Evolutionary conservation across 2,888 invertebrate genomes (phyloP).

Genomic region (Hydriomena furcata): DNA sequence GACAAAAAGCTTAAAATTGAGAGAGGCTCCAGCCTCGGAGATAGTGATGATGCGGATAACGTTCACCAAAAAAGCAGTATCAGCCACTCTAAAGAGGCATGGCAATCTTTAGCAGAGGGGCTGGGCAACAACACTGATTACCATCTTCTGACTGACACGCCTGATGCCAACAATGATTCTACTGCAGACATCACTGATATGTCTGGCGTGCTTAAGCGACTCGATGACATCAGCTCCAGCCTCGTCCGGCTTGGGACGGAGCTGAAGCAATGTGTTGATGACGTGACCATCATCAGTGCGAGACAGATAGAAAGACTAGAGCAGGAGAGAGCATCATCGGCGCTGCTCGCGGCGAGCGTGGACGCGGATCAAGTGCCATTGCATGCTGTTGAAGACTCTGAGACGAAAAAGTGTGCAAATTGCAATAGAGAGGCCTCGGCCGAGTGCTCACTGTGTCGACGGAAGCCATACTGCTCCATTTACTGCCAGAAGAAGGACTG

Average conservation of each 20-base stretch:
- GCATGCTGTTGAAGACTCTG: slow-evolving; percentile 83
- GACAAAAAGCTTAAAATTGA: slow-evolving; percentile 71
- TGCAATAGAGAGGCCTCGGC: slow-evolving; percentile 94
- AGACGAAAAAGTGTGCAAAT: slow-evolving; percentile 94
- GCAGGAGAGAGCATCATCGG: slow-evolving; percentile 86
- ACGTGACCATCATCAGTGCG: slow-evolving; percentile 86
- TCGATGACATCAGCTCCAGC: slow-evolving; percentile 88
- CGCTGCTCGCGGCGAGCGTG: slow-evolving; percentile 87
- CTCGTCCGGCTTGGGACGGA: slow-evolving; percentile 87
- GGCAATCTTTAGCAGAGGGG: slow-evolving; percentile 87
- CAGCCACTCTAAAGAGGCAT: slow-evolving; percentile 83
- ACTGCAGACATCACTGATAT: slow-evolving; percentile 56
- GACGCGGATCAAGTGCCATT: slow-evolving; percentile 75
- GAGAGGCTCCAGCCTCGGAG: slow-evolving; percentile 77
- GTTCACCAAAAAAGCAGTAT: slow-evolving; percentile 71
- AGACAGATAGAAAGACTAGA: slow-evolving; percentile 85
- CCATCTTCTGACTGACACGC: slow-evolving; percentile 74
- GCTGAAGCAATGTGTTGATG: slow-evolving; percentile 88
- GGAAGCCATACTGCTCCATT: slow-evolving; percentile 94
- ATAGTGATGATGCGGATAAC: slow-evolving; percentile 84
- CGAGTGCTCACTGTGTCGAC: slow-evolving; percentile 93
- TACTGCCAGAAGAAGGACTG: slow-evolving; percentile 96
- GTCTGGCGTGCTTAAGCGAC: slow-evolving; percentile 81
- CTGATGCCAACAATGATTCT: slow-evolving; percentile 64
- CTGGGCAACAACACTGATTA: slow-evolving; percentile 85